phyloP scores from a whole-genome alignment of 2,888 invertebrate species.

The Philereme vetulata region DNA sequence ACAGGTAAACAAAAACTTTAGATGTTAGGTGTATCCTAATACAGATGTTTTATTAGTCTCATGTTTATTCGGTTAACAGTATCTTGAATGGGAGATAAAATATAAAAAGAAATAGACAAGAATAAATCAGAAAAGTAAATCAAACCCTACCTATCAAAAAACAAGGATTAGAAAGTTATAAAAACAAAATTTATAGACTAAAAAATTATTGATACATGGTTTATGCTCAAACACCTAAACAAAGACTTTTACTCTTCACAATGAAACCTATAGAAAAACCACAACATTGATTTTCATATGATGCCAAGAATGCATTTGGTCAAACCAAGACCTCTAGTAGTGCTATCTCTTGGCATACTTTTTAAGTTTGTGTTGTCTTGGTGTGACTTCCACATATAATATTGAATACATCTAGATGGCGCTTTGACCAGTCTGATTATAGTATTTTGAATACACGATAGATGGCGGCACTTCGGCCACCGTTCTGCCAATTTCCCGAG shows the following conservation, averaged over 20 bases:
- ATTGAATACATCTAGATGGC: background rate
- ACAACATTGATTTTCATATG: background rate
- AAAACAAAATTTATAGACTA: background rate
- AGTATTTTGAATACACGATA: no score
- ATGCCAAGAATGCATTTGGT: constrained; percentile 3
- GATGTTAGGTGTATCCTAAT: no score
- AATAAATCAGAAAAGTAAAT: no score
- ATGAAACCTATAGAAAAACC: background rate
- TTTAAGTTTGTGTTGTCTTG: background rate
- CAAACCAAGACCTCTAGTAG: background rate
- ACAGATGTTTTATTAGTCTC: no score
- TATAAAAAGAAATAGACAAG: no score
- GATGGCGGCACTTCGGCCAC: no score
- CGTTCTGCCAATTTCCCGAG: no score
- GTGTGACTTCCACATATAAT: background rate
- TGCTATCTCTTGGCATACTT: constrained; percentile 11
- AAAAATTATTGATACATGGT: no score
- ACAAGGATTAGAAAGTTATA: background rate
- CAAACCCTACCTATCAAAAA: background rate
- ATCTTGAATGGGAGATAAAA: no score
- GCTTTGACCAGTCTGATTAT: background rate
- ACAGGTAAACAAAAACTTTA: no score
- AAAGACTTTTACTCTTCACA: background rate
- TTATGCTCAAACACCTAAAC: no score
- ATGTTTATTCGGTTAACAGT: no score